phyloP scores from a whole-genome alignment of 92 coral and sea anemone genomes.

The Paramuricea clavata region DNA sequence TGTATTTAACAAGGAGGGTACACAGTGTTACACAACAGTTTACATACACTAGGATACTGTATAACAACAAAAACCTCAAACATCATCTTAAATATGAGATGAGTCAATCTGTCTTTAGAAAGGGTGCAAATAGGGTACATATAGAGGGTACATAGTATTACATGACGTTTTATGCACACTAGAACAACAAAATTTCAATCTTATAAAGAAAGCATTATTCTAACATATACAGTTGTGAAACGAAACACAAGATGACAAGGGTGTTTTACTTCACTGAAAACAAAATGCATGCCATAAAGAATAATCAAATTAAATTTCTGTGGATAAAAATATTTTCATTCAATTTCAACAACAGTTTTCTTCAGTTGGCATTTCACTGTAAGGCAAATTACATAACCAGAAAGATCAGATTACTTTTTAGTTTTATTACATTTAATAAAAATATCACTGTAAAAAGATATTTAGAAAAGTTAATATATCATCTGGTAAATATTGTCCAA shows the following conservation, averaged over 20 bases:
- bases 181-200: neutral
- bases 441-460: neutral
- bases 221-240: neutral
- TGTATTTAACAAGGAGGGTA: constrained; percentile 92
- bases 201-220: neutral
- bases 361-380: neutral
- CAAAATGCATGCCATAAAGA: neutral
- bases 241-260: neutral
- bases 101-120: constrained; percentile 1
- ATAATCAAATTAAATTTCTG: neutral
- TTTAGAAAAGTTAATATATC: neutral
- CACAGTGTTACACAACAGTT: constrained; percentile 78
- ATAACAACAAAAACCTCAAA: no score
- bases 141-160: no score
- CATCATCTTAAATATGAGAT: no score
- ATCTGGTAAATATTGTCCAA: neutral
- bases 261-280: neutral
- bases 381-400: no score
- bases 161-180: no score
- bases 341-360: no score
- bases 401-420: no score
- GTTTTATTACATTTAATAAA: no score
- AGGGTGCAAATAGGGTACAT: neutral
- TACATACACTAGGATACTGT: constrained; percentile 18
- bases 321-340: no score